These are phyloP conservation scores for Tapirus terrestris DNA, from an alignment of 2,113 vertebrate species.

Conservation along the genomic window DNA sequence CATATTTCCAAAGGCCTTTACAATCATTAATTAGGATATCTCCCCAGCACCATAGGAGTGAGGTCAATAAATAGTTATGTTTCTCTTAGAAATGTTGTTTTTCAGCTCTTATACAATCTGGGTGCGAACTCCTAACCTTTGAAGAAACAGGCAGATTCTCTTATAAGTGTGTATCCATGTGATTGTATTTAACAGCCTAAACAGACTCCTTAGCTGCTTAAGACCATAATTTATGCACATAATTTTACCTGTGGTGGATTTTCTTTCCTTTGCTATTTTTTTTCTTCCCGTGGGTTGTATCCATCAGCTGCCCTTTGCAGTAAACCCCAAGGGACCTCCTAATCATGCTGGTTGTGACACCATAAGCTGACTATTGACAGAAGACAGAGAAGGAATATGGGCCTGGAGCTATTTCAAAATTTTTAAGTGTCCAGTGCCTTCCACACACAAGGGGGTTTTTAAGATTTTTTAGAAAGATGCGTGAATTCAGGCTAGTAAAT, in stretches of 20 bases:
- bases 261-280: constrained; percentile 46
- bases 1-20: not conserved
- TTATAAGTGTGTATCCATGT: not conserved
- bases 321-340: constrained; percentile 61
- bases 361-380: constrained; percentile 40
- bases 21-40: not conserved
- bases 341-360: constrained; percentile 61
- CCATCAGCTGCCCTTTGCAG: constrained; percentile 42
- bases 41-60: not conserved
- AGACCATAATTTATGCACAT: constrained; percentile 58
- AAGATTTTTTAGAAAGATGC: not conserved
- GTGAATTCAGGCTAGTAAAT: not conserved
- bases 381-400: not conserved
- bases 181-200: constrained; percentile 45
- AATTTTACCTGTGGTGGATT: constrained; percentile 23
- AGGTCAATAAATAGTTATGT: not conserved
- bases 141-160: constrained; percentile 49
- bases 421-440: not conserved
- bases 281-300: constrained; percentile 3
- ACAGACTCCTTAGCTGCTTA: constrained; percentile 48
- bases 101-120: not conserved
- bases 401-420: not conserved
- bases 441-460: not conserved
- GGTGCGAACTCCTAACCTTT: constrained; percentile 34
- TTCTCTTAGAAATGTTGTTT: not conserved